Percentiles rank a stretch among this genome's conserved stretches.
These are phyloP conservation scores for Halcyon malimbica DNA, from an alignment of 2,113 vertebrate genomes.

Conservation along the genomic window DNA sequence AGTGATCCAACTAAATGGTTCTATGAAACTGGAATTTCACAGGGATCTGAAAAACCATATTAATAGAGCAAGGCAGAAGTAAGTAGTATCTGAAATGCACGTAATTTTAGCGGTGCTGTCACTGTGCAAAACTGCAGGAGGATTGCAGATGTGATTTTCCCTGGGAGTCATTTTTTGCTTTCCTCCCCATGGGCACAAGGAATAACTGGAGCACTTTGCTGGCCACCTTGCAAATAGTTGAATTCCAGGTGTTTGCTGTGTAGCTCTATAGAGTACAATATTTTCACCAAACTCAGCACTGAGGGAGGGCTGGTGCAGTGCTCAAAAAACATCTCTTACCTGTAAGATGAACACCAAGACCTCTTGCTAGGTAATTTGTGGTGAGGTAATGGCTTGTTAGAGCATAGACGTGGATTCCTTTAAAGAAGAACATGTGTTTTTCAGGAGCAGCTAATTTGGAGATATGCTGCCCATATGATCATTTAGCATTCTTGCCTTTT, in stretches of 20 bases:
- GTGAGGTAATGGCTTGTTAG: neutral
- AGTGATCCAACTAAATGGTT: neutral
- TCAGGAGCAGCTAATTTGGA: neutral
- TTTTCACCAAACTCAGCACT: neutral
- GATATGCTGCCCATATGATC: neutral
- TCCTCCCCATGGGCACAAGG: neutral
- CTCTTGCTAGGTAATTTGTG: neutral
- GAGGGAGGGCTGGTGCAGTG: neutral
- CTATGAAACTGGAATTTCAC: neutral
- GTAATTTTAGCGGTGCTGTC: neutral
- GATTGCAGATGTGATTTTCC: neutral
- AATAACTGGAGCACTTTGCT: neutral
- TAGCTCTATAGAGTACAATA: accelerated
- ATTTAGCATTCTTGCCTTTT: neutral
- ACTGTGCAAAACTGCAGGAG: neutral
- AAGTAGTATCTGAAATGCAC: neutral
- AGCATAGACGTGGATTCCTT: neutral
- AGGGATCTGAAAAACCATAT: neutral
- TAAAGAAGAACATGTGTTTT: neutral
- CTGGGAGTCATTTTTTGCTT: neutral
- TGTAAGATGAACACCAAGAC: neutral
- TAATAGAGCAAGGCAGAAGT: neutral
- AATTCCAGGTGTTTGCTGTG: neutral
- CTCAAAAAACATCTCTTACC: neutral
- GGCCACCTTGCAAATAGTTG: neutral